Evolutionary conservation across 2,888 invertebrate genomes (phyloP).

Genomic region (Cheilosia pagana): DNA sequence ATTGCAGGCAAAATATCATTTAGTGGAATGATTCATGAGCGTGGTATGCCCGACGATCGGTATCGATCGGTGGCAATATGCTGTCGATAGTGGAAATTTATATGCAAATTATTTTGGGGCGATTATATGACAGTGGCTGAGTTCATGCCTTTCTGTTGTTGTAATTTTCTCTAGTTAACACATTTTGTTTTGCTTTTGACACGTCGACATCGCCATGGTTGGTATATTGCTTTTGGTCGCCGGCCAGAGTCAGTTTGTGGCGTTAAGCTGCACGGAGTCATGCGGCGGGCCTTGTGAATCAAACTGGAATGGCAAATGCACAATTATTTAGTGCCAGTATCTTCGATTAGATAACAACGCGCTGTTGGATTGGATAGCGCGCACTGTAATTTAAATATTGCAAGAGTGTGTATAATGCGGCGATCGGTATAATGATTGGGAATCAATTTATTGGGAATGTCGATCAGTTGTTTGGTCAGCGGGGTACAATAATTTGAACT

Average conservation of each 20-base stretch:
- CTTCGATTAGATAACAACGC: constrained; percentile 72
- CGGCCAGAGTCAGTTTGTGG: constrained; percentile 23
- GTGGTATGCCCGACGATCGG: constrained; percentile 42
- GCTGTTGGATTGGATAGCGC: constrained; percentile 64
- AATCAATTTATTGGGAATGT: constrained; percentile 73
- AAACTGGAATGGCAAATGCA: constrained; percentile 70
- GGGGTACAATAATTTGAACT: constrained; percentile 43
- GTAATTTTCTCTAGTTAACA: constrained; percentile 72
- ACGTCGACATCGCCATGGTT: constrained; percentile 55
- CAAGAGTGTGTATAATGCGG: constrained; percentile 4
- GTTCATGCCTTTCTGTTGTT: constrained; percentile 26
- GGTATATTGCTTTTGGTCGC: background rate
- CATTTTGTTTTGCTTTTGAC: constrained; percentile 73
- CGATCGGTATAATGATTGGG: constrained; percentile 44
- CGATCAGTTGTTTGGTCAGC: constrained; percentile 73
- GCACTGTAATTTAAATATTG: constrained; percentile 57
- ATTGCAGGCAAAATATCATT: constrained; percentile 57
- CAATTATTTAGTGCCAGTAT: constrained; percentile 74
- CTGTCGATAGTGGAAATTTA: constrained; percentile 74
- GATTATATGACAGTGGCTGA: constrained; percentile 45
- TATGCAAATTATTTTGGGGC: constrained; percentile 61
- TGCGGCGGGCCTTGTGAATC: constrained; percentile 67
- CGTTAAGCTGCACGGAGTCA: constrained; percentile 59
- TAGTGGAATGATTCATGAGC: constrained; percentile 54
- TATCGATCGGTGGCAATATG: constrained; percentile 69